Base-by-base conservation (phyloP, 2,888 invertebrate species). In the Penaeus monodon region DNA sequence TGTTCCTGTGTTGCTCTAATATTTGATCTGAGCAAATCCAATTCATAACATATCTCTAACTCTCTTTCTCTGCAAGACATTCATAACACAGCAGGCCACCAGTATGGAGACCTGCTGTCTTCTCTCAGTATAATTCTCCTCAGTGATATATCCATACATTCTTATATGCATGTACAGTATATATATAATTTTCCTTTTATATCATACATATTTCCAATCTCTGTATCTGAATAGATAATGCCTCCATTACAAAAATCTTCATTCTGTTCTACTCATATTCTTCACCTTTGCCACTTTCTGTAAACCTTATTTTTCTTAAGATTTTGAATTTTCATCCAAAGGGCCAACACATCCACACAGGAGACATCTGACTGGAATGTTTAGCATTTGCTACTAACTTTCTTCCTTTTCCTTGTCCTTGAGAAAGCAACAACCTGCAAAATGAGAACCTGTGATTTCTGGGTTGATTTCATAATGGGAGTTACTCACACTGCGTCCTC, bases 351-450 rank as follows among this genome's bases (percentile, higher is more conserved):
- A 64, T 73, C 57, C 83, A 84, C 66, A 84, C 63, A 33, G 73
- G 68, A 44, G 68, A 65, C 49, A 77, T 66, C 68, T 76, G 77
- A 84, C 65, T 84, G 84, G 84, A 84, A 84, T 84, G 84, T 84
- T 84, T n/a, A 57, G 68, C 78, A 77, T 82, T 57, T 57, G 64
- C 24, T 74, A 73, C 33, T 66, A 27, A 57, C 57, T 57, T 57
- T 57, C 57, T 17, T 57, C 17, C 2, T 57, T 57, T 57, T 12
- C 14, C 57, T 57, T 57, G 57, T 57, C 57, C 57, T 57, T 57
- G 57, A 57, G 57, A 57, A 57, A 57, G 57, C 57, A 57, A 57
- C 57, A 57, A 57, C 57, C 57, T 57, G 57, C 57, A 57, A 57
- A 57, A 57, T 57, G 57, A 57, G 57, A 57, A 57, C 57, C 57